Evolutionary conservation across 2,888 invertebrate genomes (phyloP), one percentile per base, ranked within the genome.

Genomic region (Lithosia quadra): DNA sequence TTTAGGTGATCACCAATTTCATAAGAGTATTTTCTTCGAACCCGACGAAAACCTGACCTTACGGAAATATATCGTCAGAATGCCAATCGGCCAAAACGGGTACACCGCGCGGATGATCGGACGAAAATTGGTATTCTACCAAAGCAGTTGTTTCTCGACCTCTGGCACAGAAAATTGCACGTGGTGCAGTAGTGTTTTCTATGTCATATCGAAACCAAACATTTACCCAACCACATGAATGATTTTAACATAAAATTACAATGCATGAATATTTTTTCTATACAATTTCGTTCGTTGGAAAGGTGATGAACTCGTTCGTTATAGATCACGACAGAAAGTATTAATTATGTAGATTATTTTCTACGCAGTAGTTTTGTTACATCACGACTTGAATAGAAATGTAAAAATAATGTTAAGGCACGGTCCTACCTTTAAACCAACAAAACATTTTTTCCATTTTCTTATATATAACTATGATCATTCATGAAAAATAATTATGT

Each of bases 191-290:
- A 34, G 36, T 21, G 28, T 60, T 33, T 60, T 33, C 24, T 24
- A 15, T 55, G 53, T 10, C 53, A 22, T 55, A 21, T 63, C 39
- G 56, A 56, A 36, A 64, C n/a, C 13, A 0, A 36, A 24, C n/a
- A 22, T 13, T 22, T 63, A 18, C 21, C 5, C 56, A 56, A 55
- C 9, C 56, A 56, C 56, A 74, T 68, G 68, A 68, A 78, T 75
- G 0, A 15, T 10, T 61, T 80, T 82, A 70, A 1, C 74, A 75
- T 77, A 33, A 55, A 53, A 75, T 83, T 83, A 77, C 72, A 79
- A 83, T 83, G 34, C 61, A 81, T 80, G 77, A 81, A 76, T 80
- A 81, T 74, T 77, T 74, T 79, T 83, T 81, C 79, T 74, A 74
- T 75, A 72, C 70, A 69, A 70, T 78, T 78, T 74, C 33, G 72